Base-by-base conservation (phyloP, 2,888 invertebrate species). In the Drosophila infuscata region DNA sequence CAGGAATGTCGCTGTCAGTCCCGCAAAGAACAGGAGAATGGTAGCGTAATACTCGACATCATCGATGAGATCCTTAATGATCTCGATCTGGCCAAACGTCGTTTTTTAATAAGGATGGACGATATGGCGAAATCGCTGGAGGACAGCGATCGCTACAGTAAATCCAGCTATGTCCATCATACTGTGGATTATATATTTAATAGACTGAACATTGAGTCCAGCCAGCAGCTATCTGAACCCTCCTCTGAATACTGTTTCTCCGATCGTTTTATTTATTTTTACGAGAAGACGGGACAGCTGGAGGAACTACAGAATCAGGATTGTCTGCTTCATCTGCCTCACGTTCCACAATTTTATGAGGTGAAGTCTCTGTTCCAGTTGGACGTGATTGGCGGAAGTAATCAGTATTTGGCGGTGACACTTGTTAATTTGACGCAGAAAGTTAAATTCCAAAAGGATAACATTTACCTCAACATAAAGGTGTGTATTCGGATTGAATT, bases 211-310 rank as follows among this genome's bases (percentile, higher is more conserved):
- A 64, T 92, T 29, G 91, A 92, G 11, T 86, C 91, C 7, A 92
- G 91, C 43, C 89, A 83, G 32, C 54, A 65, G 0, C 32, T 87
- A n/a, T 92, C 92, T 17, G 54, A 73, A 0, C 61, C 76, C 0
- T 90, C 91, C 25, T 78, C 83, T 1, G 91, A 91, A 4, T 77
- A 83, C 63, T 92, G 91, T 52, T 81, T 88, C 20, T 66, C 69
- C 5, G 79, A 79, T 36, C 77, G 82, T 1, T 81, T 71, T 3
- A 83, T 92, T 15, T 90, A 90, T 62, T 92, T 92, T 53, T 80
- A 82, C 35, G 83, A 91, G 41, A 92, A 92, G 70, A 51, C 54
- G 8, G 92, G 92, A 0, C 20, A 58, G 0, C 5, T 92, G 3
- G 7, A 64, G 1, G 56, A 70, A 20, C 8, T 64, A 2, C 35